Evolutionary conservation across 2,113 vertebrate species (phyloP).

Genomic region (Brachionichthys hirsutus): DNA sequence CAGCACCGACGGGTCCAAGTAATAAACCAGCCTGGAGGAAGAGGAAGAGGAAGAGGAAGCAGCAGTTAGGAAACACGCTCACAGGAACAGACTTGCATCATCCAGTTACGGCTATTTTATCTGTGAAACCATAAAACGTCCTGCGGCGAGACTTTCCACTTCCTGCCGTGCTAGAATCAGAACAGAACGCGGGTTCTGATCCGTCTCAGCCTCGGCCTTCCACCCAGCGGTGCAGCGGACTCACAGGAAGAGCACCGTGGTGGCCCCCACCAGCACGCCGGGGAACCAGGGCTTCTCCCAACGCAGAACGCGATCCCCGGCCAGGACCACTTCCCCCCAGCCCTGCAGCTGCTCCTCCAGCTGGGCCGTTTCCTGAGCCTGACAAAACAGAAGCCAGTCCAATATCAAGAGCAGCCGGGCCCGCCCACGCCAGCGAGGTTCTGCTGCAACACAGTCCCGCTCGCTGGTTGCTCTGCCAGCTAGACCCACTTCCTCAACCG

Average conservation of each 20-base stretch:
- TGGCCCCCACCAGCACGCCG: constrained; percentile 79
- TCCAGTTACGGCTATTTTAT: no score
- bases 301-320: constrained; percentile 87
- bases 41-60: constrained; percentile 4
- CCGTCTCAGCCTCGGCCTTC: neutral
- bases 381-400: neutral
- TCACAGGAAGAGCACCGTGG: constrained; percentile 91
- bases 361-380: constrained; percentile 92
- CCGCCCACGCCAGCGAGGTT: no score
- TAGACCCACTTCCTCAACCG: no score
- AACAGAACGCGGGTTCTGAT: neutral
- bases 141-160: no score
- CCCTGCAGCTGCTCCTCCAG: constrained; percentile 95
- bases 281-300: constrained; percentile 98
- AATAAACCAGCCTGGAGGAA: constrained; percentile 88
- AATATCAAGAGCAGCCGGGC: neutral
- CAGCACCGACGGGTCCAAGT: constrained; percentile 94
- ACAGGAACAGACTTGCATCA: no score
- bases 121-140: no score
- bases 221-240: constrained; percentile 51
- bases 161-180: no score
- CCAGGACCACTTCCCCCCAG: constrained; percentile 96
- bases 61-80: no score
- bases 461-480: no score
- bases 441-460: no score